Conservation (phyloP, 2,797 vertebrate genomes). For the Tarsius wallacei region DNA sequence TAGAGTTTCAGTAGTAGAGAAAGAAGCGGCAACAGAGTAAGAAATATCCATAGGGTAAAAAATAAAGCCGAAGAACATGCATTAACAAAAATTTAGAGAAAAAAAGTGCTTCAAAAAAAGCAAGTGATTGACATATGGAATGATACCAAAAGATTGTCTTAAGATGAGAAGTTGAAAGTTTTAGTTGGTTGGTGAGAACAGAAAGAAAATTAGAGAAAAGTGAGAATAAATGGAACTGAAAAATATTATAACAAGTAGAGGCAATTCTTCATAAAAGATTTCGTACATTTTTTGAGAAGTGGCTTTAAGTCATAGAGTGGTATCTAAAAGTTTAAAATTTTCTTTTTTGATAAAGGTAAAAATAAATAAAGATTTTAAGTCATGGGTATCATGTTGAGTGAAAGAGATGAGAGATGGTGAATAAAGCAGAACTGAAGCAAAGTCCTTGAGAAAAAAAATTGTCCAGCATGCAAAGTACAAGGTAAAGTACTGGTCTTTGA, state of each 20-base stretch:
- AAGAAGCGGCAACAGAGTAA: neutral
- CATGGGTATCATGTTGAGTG: neutral
- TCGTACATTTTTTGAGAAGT: neutral
- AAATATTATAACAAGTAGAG: neutral
- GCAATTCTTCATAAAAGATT: neutral
- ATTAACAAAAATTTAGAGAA: neutral
- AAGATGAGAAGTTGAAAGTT: neutral
- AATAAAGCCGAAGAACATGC: neutral
- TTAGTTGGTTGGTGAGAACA: neutral
- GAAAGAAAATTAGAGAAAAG: neutral
- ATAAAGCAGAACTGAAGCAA: neutral
- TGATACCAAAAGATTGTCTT: neutral
- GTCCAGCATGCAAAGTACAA: neutral
- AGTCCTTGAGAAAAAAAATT: neutral
- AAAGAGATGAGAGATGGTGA: neutral
- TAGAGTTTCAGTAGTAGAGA: neutral
- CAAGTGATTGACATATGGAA: neutral
- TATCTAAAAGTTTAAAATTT: neutral
- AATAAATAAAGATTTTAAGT: neutral
- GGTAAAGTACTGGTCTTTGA: neutral
- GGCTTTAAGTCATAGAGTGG: neutral
- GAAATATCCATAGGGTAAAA: neutral
- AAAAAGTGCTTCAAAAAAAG: neutral
- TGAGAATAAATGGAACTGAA: neutral
- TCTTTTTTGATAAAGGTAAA: neutral